A percentile compares a stretch with the other conserved stretches of the same genome.
Evolutionary conservation across 2,113 vertebrate genomes (phyloP).

Genomic region (Melanocharis versteri): DNA sequence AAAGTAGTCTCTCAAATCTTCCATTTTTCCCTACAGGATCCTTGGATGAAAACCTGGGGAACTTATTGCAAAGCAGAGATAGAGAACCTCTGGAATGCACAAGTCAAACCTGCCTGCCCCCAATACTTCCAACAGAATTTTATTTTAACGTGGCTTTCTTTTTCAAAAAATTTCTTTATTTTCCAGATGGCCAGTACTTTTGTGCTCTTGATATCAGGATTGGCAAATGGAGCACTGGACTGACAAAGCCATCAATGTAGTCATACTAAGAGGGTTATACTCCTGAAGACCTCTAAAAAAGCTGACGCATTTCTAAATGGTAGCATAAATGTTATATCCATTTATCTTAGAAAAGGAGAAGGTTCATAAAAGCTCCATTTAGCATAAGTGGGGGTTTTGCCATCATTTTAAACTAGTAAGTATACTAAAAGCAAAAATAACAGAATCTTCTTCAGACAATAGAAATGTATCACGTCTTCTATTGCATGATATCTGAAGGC

Average conservation of each 20-base stretch:
- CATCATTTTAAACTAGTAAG: not conserved
- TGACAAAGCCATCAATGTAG: not conserved
- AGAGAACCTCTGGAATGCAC: not conserved
- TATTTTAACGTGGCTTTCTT: not conserved
- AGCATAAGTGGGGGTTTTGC: not conserved
- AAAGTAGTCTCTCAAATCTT: not conserved
- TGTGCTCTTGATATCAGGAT: not conserved
- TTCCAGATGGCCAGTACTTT: not conserved
- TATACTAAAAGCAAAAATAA: not conserved
- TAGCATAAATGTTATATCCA: not conserved
- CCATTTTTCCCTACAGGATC: not conserved
- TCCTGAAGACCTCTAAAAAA: not conserved
- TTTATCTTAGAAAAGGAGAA: not conserved
- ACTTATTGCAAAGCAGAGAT: not conserved
- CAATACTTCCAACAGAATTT: not conserved
- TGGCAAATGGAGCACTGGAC: not conserved
- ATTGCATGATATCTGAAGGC: not conserved
- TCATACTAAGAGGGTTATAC: not conserved
- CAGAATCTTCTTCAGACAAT: not conserved
- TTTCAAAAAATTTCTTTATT: not conserved
- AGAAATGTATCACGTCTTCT: not conserved
- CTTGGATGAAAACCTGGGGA: not conserved
- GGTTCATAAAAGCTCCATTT: not conserved
- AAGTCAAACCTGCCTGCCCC: not conserved
- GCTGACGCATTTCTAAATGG: not conserved